Evolutionary conservation across 30 jellyfish, hydroid and myxozoan species (phyloP).

Genomic region (Aurelia sp.): DNA sequence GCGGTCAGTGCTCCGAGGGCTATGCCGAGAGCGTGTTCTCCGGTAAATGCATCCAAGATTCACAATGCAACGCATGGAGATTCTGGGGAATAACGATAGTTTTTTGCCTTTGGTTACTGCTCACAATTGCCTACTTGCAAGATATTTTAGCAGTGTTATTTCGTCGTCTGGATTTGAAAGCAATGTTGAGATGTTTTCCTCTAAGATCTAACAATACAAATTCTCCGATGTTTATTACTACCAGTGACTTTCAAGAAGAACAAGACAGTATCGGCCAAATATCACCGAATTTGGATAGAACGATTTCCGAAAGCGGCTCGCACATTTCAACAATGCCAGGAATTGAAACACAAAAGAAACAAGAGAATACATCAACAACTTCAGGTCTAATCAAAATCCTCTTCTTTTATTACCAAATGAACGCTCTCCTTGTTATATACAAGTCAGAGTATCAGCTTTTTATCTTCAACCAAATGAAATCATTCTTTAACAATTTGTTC

Average conservation of each 20-base stretch:
- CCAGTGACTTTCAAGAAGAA: no score
- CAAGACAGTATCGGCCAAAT: not conserved
- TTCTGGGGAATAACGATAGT: conserved; percentile 4
- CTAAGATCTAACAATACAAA: no score
- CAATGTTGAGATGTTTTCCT: not conserved
- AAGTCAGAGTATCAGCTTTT: not conserved
- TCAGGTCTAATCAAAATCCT: conserved; percentile 21
- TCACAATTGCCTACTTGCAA: not conserved
- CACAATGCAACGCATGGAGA: not conserved
- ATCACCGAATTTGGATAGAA: not conserved
- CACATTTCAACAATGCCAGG: not conserved
- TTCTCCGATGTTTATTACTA: no score
- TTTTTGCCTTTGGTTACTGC: not conserved
- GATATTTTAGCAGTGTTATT: not conserved
- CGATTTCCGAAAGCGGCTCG: not conserved
- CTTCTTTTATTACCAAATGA: conserved; percentile 20
- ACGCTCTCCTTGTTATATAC: conserved; percentile 3
- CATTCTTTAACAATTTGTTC: not conserved
- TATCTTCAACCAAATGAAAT: not conserved
- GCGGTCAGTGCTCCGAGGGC: conserved; percentile 26
- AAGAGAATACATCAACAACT: not conserved
- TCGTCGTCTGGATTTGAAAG: not conserved
- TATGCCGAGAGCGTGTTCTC: conserved; percentile 21
- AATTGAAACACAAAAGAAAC: not conserved
- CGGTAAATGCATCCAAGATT: not conserved